Evolutionary conservation across 2,797 vertebrate genomes (phyloP).

Genomic region (Holocentrus rufus): DNA sequence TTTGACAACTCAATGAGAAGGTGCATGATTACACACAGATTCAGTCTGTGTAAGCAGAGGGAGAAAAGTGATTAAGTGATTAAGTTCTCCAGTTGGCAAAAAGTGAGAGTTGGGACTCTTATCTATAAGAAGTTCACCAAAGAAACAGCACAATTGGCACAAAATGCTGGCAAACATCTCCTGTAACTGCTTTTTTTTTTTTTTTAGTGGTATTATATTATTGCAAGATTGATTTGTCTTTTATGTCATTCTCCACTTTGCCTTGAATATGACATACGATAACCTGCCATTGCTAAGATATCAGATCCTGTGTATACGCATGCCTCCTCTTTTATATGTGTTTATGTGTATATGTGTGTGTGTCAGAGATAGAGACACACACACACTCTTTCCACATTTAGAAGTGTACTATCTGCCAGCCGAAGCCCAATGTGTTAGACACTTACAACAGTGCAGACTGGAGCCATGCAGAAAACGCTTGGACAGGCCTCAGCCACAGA

Average conservation of each 20-base stretch:
- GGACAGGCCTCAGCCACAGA: constrained; percentile 5
- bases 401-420: background rate
- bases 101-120: too few relatives aligned
- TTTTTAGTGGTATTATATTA: background rate
- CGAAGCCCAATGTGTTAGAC: constrained; percentile 3
- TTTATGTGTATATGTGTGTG: constrained; percentile 8
- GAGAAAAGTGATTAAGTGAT: too few relatives aligned
- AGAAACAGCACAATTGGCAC: background rate
- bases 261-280: background rate
- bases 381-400: background rate
- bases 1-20: too few relatives aligned
- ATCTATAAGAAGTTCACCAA: background rate
- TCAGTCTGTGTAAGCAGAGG: too few relatives aligned
- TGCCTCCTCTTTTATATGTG: background rate
- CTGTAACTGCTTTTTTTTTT: background rate
- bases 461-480: background rate
- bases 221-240: too few relatives aligned
- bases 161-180: background rate
- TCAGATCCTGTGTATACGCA: constrained; percentile 5
- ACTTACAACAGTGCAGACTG: constrained; percentile 2
- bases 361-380: background rate
- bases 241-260: too few relatives aligned
- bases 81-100: background rate
- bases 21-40: too few relatives aligned
- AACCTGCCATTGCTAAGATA: background rate